These are phyloP conservation scores for Murina feae DNA, from an alignment of 2,113 vertebrate genomes.

Conservation along the genomic window DNA sequence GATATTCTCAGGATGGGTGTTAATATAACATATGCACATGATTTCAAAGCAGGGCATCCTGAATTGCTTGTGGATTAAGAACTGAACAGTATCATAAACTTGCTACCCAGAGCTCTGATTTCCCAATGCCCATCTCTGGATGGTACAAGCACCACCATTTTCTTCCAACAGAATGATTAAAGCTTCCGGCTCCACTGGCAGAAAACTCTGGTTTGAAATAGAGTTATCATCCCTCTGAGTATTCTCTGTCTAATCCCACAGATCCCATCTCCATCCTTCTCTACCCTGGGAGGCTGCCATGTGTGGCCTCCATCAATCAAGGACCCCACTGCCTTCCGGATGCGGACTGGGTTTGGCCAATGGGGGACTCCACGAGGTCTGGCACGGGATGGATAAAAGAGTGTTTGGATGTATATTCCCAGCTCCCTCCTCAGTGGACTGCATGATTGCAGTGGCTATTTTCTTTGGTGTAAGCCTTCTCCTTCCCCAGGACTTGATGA, in stretches of 20 bases:
- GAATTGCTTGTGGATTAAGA: neutral
- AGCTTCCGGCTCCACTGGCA: neutral
- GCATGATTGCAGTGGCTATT: fast-evolving
- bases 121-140: neutral
- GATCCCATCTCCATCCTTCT: neutral
- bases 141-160: neutral
- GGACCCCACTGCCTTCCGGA: neutral
- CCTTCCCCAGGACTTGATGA: neutral
- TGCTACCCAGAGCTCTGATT: neutral
- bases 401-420: fast-evolving
- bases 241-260: neutral
- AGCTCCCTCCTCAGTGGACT: neutral
- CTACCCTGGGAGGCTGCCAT: neutral
- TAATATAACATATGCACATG: fast-evolving
- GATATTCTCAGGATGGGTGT: neutral
- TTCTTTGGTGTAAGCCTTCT: neutral
- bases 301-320: fast-evolving
- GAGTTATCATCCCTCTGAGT: neutral
- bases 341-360: neutral
- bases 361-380: fast-evolving
- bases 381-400: fast-evolving
- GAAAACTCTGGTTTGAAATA: neutral
- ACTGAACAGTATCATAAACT: neutral
- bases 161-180: neutral
- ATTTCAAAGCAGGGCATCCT: neutral